Conservation (phyloP, 64 coral and sea anemone species). For the Dendrophyllia cribrosa region DNA sequence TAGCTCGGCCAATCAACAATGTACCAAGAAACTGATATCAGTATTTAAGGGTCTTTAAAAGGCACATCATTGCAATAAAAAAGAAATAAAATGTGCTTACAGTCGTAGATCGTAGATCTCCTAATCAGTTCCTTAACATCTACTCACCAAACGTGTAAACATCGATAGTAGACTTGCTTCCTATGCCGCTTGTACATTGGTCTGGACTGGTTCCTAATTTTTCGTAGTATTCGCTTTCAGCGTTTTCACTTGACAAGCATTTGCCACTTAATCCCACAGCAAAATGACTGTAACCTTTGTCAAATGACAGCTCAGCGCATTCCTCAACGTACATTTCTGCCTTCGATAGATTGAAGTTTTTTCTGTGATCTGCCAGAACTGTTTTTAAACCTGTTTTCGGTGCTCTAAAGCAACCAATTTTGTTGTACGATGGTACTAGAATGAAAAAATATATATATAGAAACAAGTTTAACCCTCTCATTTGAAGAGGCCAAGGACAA, state of each 20-base stretch:
- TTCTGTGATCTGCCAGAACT: background rate
- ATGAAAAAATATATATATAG: background rate
- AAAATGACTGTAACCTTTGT: conserved; percentile 37
- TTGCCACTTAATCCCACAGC: conserved; percentile 30
- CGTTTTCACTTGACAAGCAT: background rate
- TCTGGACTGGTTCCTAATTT: background rate
- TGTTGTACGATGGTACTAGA: background rate
- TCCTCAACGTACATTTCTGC: background rate
- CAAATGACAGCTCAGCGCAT: background rate
- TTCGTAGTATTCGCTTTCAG: background rate
- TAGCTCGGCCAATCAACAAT: too few species aligned
- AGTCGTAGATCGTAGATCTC: too few species aligned
- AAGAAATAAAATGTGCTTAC: too few species aligned
- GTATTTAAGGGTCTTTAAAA: too few species aligned
- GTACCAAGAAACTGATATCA: too few species aligned
- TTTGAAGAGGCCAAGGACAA: too few species aligned
- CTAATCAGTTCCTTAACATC: too few species aligned
- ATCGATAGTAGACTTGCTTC: background rate
- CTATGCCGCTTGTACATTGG: background rate
- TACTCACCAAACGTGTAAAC: conserved; percentile 7
- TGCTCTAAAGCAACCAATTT: background rate
- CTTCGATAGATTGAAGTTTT: background rate
- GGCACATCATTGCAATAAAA: too few species aligned
- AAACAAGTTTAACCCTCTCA: too few species aligned
- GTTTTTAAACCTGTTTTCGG: background rate